Conservation (phyloP, 2,888 invertebrate genomes). For the Strigamia transsilvanica region DNA sequence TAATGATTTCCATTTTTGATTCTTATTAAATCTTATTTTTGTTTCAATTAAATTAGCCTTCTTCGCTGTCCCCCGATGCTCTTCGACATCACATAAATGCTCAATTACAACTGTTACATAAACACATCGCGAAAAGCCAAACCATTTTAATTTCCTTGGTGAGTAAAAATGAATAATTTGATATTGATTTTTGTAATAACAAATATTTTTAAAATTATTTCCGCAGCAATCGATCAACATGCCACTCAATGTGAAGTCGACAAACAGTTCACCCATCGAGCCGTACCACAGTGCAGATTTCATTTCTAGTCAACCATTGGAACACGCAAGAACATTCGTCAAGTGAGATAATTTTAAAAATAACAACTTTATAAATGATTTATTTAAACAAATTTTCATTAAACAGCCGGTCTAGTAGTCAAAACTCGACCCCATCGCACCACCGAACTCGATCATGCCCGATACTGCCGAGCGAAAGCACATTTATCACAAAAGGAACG, state of each 20-base stretch:
- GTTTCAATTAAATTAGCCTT: background rate
- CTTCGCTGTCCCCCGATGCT: conserved; percentile 1
- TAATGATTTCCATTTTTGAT: background rate
- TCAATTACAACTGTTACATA: conserved; percentile 8
- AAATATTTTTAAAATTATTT: background rate
- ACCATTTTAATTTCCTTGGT: conserved; percentile 23
- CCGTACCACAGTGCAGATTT: background rate
- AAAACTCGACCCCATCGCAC: conserved; percentile 57
- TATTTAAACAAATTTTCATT: background rate
- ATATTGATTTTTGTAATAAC: background rate
- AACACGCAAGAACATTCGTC: background rate
- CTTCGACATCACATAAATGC: conserved; percentile 6
- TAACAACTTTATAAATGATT: background rate
- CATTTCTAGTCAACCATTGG: background rate
- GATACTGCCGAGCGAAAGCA: conserved; percentile 57
- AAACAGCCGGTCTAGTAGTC: conserved; percentile 50
- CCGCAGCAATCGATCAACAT: background rate
- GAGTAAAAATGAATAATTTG: background rate
- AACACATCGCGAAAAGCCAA: conserved; percentile 40
- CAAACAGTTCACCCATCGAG: background rate
- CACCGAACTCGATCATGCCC: conserved; percentile 56
- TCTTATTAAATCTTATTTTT: background rate
- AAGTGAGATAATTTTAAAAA: background rate
- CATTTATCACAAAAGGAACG: conserved; percentile 56
- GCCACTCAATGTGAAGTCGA: background rate